Percentiles rank a stretch among this genome's conserved stretches.
Evolutionary conservation across 2,888 invertebrate species (phyloP).

Genomic region (Dynastes grantii): DNA sequence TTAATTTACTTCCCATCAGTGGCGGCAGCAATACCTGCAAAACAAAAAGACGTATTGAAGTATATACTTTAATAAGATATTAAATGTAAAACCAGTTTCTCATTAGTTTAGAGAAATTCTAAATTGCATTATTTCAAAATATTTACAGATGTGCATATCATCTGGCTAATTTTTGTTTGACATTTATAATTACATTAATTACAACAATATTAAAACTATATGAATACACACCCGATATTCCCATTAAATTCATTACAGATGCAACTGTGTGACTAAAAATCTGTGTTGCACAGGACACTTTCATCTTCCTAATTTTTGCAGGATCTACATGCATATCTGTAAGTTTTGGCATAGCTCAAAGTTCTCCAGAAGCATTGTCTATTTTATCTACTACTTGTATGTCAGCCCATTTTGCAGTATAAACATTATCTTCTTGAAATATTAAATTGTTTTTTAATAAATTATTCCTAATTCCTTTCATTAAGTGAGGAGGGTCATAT

Average conservation of each 20-base stretch:
- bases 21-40: background rate
- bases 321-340: background rate
- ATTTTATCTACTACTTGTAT: constrained; percentile 24
- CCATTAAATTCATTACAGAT: constrained; percentile 27
- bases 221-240: constrained; percentile 29
- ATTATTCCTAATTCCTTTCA: constrained; percentile 29
- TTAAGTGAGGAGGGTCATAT: constrained; percentile 50
- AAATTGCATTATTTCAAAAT: background rate
- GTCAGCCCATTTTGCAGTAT: constrained; percentile 28
- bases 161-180: background rate
- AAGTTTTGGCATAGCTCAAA: constrained; percentile 6
- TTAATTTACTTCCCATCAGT: constrained; percentile 1
- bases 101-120: too few relatives aligned
- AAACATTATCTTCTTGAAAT: background rate
- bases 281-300: constrained; percentile 40
- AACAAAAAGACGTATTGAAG: background rate
- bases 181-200: too few relatives aligned
- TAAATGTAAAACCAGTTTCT: too few relatives aligned
- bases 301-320: constrained; percentile 33
- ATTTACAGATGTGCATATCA: background rate
- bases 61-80: too few relatives aligned
- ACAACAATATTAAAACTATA: background rate
- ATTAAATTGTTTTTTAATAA: constrained; percentile 45
- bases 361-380: constrained; percentile 41
- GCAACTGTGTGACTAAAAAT: constrained; percentile 45